Conservation (phyloP, 2,888 invertebrate genomes). For the Nymphalis polychloros region DNA sequence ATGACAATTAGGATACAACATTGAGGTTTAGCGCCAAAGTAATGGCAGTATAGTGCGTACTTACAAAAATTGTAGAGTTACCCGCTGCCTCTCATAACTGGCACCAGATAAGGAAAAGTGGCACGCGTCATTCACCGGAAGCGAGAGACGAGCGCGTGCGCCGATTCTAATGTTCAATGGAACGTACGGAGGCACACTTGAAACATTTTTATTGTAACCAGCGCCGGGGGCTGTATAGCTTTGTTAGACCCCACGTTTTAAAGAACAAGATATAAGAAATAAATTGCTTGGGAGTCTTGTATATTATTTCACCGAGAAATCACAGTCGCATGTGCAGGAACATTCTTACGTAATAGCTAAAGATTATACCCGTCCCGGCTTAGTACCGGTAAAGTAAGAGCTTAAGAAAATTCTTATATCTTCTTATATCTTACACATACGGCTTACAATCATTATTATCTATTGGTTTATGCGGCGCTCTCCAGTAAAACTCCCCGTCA, state of each 20-base stretch:
- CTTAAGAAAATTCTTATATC: no score
- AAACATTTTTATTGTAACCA: slow-evolving; percentile 77
- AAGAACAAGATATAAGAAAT: slow-evolving; percentile 32
- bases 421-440: no score
- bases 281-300: slow-evolving; percentile 22
- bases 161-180: slow-evolving; percentile 73
- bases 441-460: no score
- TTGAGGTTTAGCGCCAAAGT: no score
- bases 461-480: no score
- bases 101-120: slow-evolving; percentile 43
- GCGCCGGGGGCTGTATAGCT: slow-evolving; percentile 50
- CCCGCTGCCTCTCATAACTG: slow-evolving; percentile 42
- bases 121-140: slow-evolving; percentile 72
- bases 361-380: not conserved
- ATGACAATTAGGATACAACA: no score
- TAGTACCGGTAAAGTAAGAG: no score
- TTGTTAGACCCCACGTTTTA: slow-evolving; percentile 53
- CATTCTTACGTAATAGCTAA: not conserved
- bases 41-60: no score
- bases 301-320: slow-evolving; percentile 7
- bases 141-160: slow-evolving; percentile 69
- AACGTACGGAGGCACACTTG: slow-evolving; percentile 79
- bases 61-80: not conserved
- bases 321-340: not conserved
- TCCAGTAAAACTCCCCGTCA: no score